Base-by-base conservation (phyloP, 2,113 vertebrate genomes). In the Bettongia penicillata region DNA sequence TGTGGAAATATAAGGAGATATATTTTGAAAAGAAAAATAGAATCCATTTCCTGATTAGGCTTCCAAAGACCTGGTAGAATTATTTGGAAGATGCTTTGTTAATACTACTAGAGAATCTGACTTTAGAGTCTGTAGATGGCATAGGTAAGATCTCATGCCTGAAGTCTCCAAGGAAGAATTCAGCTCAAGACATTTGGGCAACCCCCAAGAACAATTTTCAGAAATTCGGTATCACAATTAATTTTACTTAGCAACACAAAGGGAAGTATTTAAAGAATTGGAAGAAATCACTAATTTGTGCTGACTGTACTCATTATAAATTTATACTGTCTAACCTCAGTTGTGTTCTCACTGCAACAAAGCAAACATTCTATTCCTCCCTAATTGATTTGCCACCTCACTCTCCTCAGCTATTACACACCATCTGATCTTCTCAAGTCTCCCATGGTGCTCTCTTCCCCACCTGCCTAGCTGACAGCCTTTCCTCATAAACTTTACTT, bases 21-120 rank as follows among this genome's bases (percentile, higher is more conserved):
- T 84, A 84, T 84, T 84, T 84, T 84, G n/a, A 84, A 84, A 84
- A 84, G 68, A 84, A 84, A 84, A 84, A 84, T 84, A 84, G 68
- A 84, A 84, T 43, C 68, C 37, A 84, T 84, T 43, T 43, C 19
- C 19, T 43, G 2, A 84, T 7, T 1, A 16, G 11, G 11, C 3
- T 77, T 23, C n/a, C 23, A 8, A 43, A 84, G 19, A 43, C 2
- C 61, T 77, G 61, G 61, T 77, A 77, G 37, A 77, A 77, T n/a
- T 37, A 77, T 37, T 7, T 84, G 68, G n/a, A 84, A 43, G 6
- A 84, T 84, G n/a, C 6, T n/a, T 84, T 84, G 16, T 43, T 84
- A 43, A 84, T 23, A 84, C 6, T 84, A 43, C 0, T 43, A 84
- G 26, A 43, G 37, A 84, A 84, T 84, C 16, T 84, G n/a, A 84